Percentiles rank a stretch among this genome's conserved stretches.
Evolutionary conservation across 2,888 invertebrate genomes (phyloP).

Genomic region (Drosophila barbarae): DNA sequence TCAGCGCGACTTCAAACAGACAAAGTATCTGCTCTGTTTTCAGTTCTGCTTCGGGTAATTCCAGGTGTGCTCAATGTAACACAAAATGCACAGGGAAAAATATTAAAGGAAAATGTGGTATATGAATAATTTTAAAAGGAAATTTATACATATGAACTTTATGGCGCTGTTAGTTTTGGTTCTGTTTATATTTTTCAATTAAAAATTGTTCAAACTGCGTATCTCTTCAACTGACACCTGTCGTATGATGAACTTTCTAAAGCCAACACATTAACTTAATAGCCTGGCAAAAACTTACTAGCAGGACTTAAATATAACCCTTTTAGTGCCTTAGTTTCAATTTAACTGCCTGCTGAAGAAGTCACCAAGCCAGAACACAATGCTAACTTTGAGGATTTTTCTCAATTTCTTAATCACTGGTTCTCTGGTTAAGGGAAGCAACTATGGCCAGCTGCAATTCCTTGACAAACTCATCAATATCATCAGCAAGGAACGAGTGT

Average conservation of each 20-base stretch:
- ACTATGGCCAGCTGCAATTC: neutral
- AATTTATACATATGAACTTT: neutral
- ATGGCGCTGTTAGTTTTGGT: neutral
- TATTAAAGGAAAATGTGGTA: neutral
- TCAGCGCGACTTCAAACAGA: constrained; percentile 34
- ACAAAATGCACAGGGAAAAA: constrained; percentile 6
- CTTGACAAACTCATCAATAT: constrained; percentile 14
- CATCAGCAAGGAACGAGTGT: neutral
- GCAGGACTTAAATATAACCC: neutral
- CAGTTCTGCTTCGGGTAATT: constrained; percentile 23
- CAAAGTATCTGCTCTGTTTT: constrained; percentile 20
- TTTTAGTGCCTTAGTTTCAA: neutral
- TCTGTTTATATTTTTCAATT: neutral
- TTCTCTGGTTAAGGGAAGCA: neutral
- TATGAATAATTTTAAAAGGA: accelerated
- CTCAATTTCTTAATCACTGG: neutral
- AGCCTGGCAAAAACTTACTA: neutral
- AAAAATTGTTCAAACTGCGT: neutral
- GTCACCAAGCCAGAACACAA: neutral
- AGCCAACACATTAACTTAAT: constrained; percentile 6
- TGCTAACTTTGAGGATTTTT: neutral
- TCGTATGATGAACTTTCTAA: neutral
- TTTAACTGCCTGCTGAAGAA: neutral
- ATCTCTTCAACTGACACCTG: neutral
- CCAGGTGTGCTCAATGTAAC: constrained; percentile 23